Evolutionary conservation across 1,140 invertebrate genomes (phyloP), one percentile per base, ranked within the genome.

Genomic region (Nasonia giraulti): DNA sequence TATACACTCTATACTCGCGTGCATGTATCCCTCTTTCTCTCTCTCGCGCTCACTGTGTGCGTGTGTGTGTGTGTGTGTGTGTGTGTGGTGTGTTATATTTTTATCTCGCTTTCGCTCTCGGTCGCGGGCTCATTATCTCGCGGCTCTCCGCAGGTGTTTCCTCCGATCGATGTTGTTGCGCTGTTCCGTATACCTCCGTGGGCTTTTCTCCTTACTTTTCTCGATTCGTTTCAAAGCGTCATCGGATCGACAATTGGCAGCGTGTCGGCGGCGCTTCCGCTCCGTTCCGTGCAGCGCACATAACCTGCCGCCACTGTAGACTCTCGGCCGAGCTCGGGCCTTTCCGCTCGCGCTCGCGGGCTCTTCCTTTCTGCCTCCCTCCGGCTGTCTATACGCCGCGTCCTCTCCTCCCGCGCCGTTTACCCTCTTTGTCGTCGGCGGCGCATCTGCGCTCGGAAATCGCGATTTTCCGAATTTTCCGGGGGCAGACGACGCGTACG

Each of bases 231-330:
- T n/a, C 8, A 47, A 10, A 20, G 2, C 23, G 20, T 33, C 31
- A 79, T 37, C 47, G 23, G n/a, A 80, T 79, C 17, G 50, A 33
- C 76, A 66, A 79, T 69, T 17, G 80, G 69, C 80, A 47, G 40
- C 37, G n/a, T 44, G 79, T 12, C 20, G n/a, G 11, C 76, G 47
- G 5, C 75, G 27, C 27, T 47, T 71, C 37, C 50, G 78, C 75
- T 80, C 85, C 66, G 85, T 83, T 80, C 86, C 55, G 71, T 37
- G 74, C 83, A 47, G 66, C n/a, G 66, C 66, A 17, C 62, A 11
- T n/a, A n/a, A 66, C 6, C 17, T 20, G 20, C 62, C 62, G 2
- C 62, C 62, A 20, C 62, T 14, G 40, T 44, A 44, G 7, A n/a
- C 17, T 44, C 40, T 85, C 84, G 83, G 83, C 47, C 6, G n/a